A percentile compares a stretch with the other conserved stretches of the same genome.
Evolutionary conservation across 2,113 vertebrate genomes (phyloP).

Genomic region (Heptranchias perlo): DNA sequence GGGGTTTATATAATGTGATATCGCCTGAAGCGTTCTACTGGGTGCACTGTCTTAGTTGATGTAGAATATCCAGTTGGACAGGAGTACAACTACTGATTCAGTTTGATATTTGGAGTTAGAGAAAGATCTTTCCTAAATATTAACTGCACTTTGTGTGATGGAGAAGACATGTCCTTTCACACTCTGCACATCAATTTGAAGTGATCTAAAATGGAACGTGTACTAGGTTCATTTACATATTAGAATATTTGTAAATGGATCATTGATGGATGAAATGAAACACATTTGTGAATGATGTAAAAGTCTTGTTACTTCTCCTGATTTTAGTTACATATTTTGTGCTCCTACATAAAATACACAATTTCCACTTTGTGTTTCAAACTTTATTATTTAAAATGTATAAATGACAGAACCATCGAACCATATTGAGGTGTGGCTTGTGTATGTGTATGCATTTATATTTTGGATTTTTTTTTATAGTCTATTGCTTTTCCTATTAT

Average conservation of each 20-base stretch:
- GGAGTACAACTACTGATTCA: neutral
- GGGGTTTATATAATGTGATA: neutral
- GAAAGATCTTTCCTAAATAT: neutral
- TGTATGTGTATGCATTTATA: neutral
- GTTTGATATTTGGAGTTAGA: neutral
- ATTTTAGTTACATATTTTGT: conserved; percentile 12
- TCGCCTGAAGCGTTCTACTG: neutral
- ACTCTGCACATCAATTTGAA: neutral
- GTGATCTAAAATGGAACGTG: neutral
- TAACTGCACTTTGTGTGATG: neutral
- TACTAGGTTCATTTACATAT: neutral
- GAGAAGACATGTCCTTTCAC: neutral
- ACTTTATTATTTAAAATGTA: neutral
- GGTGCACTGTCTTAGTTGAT: neutral
- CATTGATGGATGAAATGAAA: neutral
- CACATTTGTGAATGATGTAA: neutral
- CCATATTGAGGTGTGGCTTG: neutral
- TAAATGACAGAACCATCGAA: neutral
- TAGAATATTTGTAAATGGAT: neutral
- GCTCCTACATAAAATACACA: neutral
- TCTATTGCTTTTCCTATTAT: neutral
- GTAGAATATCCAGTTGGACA: neutral
- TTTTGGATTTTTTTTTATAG: neutral
- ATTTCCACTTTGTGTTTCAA: neutral
- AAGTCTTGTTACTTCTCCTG: neutral